phyloP scores from a whole-genome alignment of 1,140 invertebrate genomes.

The Pteromalus puparum region DNA sequence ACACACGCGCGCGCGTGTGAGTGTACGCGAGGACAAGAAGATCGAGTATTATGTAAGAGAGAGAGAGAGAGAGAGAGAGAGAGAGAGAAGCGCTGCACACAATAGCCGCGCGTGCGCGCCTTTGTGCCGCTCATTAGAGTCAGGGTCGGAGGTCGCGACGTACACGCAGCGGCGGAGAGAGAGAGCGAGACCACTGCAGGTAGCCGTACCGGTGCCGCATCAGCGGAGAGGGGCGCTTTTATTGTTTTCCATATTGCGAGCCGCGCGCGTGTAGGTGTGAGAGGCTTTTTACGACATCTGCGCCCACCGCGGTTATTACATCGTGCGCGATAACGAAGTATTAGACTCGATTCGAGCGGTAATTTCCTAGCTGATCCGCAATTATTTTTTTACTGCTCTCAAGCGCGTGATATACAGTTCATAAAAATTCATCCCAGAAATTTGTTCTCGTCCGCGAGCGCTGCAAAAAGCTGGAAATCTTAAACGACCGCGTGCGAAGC shows the following conservation, averaged over 20 bases:
- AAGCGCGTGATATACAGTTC: not conserved
- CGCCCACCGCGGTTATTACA: not conserved
- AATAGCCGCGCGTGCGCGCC: conserved; percentile 65
- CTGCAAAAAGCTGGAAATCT: conserved; percentile 22
- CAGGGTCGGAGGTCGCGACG: conserved; percentile 62
- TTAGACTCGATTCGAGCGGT: too few relatives aligned
- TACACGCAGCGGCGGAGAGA: conserved; percentile 46
- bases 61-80: conserved; percentile 43
- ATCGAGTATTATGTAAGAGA: conserved; percentile 32
- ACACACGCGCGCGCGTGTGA: too few relatives aligned
- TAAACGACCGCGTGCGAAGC: not conserved
- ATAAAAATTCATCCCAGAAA: not conserved
- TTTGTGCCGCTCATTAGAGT: conserved; percentile 67
- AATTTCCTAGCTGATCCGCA: not conserved
- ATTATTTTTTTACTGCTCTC: not conserved
- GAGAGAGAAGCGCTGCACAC: conserved; percentile 58
- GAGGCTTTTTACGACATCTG: not conserved
- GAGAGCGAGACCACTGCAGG: conserved; percentile 52
- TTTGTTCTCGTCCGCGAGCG: not conserved
- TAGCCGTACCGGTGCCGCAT: conserved; percentile 25
- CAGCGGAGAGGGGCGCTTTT: not conserved
- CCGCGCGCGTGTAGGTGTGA: not conserved
- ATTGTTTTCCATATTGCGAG: conserved; percentile 28
- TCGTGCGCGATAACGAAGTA: too few relatives aligned
- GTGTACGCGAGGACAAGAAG: not conserved